Conservation (phyloP, 2,888 invertebrate species). For the Periphyllus acericola region DNA sequence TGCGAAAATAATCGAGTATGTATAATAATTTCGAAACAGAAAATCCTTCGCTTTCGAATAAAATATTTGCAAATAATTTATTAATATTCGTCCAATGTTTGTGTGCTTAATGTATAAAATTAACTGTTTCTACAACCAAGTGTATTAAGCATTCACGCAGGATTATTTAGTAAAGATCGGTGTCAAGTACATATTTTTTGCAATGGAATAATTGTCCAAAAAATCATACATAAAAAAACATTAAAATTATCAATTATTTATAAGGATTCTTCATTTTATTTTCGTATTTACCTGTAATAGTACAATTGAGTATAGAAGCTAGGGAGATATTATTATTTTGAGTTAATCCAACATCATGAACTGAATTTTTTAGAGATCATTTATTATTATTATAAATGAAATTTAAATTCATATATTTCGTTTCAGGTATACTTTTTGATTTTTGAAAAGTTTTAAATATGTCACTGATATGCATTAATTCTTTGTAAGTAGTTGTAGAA, state of each 20-base stretch:
- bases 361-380: too few species aligned
- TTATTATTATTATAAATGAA: too few species aligned
- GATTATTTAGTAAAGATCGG: constrained; percentile 20
- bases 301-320: too few species aligned
- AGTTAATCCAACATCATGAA: too few species aligned
- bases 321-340: too few species aligned
- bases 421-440: too few species aligned
- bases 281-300: too few species aligned
- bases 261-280: too few species aligned
- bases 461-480: background rate
- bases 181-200: constrained; percentile 55
- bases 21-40: constrained; percentile 39
- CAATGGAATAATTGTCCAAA: background rate
- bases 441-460: background rate
- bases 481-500: background rate
- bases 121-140: background rate
- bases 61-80: constrained; percentile 27
- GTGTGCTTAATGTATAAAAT: constrained; percentile 15
- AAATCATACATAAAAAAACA: background rate
- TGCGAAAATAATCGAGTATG: constrained; percentile 18
- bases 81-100: constrained; percentile 43
- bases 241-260: too few species aligned
- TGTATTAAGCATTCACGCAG: constrained; percentile 2
- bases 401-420: too few species aligned
- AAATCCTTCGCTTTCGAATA: constrained; percentile 50